Conservation (phyloP, 2,888 invertebrate genomes). For the Diplazon laetatorius region DNA sequence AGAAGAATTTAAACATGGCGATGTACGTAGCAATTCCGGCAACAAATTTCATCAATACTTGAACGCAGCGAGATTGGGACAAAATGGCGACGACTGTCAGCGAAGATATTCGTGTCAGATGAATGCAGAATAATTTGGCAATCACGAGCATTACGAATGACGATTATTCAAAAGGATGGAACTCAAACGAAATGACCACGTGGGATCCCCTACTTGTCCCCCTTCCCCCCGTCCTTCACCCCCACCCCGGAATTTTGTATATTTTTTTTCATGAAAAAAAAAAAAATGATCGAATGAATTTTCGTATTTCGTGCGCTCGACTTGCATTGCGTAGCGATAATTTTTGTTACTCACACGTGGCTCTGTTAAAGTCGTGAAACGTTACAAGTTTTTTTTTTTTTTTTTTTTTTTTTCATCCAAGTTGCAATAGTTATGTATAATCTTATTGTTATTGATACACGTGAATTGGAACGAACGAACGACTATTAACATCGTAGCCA, state of each 20-base stretch:
- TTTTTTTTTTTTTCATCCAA: too few relatives aligned
- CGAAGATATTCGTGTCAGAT: slow-evolving; percentile 88
- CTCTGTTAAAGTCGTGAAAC: slow-evolving; percentile 62
- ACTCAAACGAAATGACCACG: slow-evolving; percentile 17
- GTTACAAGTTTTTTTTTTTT: slow-evolving; percentile 23
- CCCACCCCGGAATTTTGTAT: too few relatives aligned
- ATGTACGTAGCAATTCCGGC: slow-evolving; percentile 87
- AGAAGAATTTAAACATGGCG: slow-evolving; percentile 88
- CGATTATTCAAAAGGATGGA: slow-evolving; percentile 25
- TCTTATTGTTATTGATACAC: slow-evolving; percentile 5
- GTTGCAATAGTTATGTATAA: too few relatives aligned
- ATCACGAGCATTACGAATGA: neutral
- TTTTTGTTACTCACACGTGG: slow-evolving; percentile 62
- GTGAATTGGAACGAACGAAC: slow-evolving; percentile 26
- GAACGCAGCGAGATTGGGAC: slow-evolving; percentile 92
- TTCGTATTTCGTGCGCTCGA: slow-evolving; percentile 32
- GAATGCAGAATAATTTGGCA: slow-evolving; percentile 84
- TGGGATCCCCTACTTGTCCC: slow-evolving; percentile 35
- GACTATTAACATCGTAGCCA: slow-evolving; percentile 63
- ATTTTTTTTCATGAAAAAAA: slow-evolving; percentile 28
- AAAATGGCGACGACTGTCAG: slow-evolving; percentile 90
- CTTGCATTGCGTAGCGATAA: slow-evolving; percentile 46
- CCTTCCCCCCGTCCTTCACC: too few relatives aligned
- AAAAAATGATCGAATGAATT: slow-evolving; percentile 13
- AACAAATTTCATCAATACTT: slow-evolving; percentile 90